Conservation (phyloP, 1,140 invertebrate species). For the Agrilus planipennis region DNA sequence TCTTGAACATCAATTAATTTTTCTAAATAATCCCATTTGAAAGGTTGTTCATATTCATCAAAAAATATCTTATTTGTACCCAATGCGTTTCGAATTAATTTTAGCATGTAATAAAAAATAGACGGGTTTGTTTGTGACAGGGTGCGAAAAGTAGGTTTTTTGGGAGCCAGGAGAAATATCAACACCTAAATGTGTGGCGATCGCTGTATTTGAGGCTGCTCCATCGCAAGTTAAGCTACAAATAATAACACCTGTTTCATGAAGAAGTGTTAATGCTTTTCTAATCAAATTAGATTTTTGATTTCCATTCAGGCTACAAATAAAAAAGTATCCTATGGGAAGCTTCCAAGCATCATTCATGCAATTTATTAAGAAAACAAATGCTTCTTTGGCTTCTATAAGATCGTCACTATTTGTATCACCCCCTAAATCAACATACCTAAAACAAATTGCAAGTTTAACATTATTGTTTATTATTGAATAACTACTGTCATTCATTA, state of each 20-base stretch:
- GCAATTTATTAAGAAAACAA: constrained; percentile 24
- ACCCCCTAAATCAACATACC: constrained; percentile 2
- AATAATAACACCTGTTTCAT: constrained; percentile 18
- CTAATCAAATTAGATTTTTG: constrained; percentile 19
- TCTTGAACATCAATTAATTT: no score
- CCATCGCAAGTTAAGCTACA: constrained; percentile 10
- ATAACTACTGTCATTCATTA: no score
- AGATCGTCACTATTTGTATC: constrained; percentile 5
- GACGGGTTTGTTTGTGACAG: no score
- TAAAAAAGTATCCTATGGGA: constrained; percentile 24
- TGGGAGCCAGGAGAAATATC: no score
- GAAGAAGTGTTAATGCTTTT: constrained; percentile 15
- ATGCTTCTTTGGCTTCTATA: constrained; percentile 19
- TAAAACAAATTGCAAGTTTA: no score
- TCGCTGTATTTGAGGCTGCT: constrained; percentile 7
- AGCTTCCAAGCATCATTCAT: constrained; percentile 26
- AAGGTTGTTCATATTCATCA: no score
- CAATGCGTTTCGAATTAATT: no score
- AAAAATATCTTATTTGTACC: no score
- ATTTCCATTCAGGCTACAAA: constrained; percentile 13
- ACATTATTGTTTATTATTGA: no score
- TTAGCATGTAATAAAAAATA: no score
- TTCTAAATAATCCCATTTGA: no score
- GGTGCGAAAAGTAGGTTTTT: no score
- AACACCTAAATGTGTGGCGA: constrained; percentile 21